Base-by-base conservation (phyloP, 2,113 vertebrate genomes). In the Dasyprocta punctata region DNA sequence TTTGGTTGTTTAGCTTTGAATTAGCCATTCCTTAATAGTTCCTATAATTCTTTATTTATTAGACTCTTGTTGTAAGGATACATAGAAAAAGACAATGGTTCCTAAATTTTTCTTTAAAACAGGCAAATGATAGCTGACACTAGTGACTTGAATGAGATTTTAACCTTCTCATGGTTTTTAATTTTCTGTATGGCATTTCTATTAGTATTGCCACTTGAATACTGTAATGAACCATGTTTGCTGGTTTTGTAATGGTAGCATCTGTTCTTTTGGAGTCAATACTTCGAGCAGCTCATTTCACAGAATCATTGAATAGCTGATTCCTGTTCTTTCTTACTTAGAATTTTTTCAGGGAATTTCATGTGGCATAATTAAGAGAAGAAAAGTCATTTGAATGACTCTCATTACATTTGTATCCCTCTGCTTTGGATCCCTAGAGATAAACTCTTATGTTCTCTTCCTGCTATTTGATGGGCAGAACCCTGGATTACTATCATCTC, bases 361-460 rank as follows among this genome's bases (percentile, higher is more conserved):
- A 67, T 58, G 38, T 92, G 61, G 19, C 65, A 75, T 47, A 71
- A 47, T 90, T 49, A 93, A 90, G 47, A 81, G 89, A 84, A 97
- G 94, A 90, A 93, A 96, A 95, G 36, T 67, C 90, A 87, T 92
- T 90, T 94, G 81, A 77, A 36, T 93, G 89, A 88, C 89, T 89
- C 80, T 96, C 94, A 77, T 90, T 95, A 56, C 14, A 30, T 96
- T 96, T 94, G 38, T 87, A 83, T 84, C 56, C 89, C 33, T 77
- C 33, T 30, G 54, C 73, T 54, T 96, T 94, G 65, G 38, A 88
- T 88, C 63, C 58, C 89, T 87, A 92, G 61, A 67, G 38, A 82
- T 56, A 95, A 93, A 86, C 56, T 96, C 96, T 97, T 97, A 60
- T 58, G n/a, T 92, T 96, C 81, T 97, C 95, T 97, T 97, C 81